Evolutionary conservation across 2,888 invertebrate species (phyloP).

Genomic region (Oligia latruncula): DNA sequence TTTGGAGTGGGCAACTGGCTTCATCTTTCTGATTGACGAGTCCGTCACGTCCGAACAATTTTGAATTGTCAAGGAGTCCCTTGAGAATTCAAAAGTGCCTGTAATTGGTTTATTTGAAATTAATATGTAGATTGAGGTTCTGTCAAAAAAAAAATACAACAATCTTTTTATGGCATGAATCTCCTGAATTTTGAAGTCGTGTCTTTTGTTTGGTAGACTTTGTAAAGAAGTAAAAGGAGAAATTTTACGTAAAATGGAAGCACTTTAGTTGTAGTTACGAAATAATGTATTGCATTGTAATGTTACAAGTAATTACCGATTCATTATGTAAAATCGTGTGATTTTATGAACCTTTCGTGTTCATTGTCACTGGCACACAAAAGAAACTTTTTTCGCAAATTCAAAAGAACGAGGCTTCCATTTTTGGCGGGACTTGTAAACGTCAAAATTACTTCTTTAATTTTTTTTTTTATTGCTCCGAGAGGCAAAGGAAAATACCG

Average conservation of each 20-base stretch:
- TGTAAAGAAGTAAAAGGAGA: neutral
- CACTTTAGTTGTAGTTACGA: neutral
- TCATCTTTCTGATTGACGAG: too few species aligned
- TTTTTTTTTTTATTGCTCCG: neutral
- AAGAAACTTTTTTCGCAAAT: constrained; percentile 26
- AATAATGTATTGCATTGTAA: constrained; percentile 19
- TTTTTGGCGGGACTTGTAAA: constrained; percentile 36
- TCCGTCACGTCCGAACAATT: too few species aligned
- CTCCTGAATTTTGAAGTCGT: neutral
- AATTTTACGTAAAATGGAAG: neutral
- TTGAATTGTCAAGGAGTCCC: too few species aligned
- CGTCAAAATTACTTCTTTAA: constrained; percentile 45
- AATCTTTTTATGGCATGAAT: neutral
- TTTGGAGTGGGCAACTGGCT: too few species aligned
- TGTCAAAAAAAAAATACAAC: neutral
- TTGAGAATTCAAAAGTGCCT: too few species aligned
- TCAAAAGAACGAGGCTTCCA: constrained; percentile 6
- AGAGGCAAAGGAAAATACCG: neutral
- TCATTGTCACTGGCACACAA: constrained; percentile 12
- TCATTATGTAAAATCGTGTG: constrained; percentile 7
- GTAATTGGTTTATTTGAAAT: too few species aligned
- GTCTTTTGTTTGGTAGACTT: neutral
- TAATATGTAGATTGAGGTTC: too few species aligned
- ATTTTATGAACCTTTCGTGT: constrained; percentile 16
- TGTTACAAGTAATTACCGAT: constrained; percentile 11